phyloP scores from a whole-genome alignment of 2,113 vertebrate species.

The Euleptes europaea region DNA sequence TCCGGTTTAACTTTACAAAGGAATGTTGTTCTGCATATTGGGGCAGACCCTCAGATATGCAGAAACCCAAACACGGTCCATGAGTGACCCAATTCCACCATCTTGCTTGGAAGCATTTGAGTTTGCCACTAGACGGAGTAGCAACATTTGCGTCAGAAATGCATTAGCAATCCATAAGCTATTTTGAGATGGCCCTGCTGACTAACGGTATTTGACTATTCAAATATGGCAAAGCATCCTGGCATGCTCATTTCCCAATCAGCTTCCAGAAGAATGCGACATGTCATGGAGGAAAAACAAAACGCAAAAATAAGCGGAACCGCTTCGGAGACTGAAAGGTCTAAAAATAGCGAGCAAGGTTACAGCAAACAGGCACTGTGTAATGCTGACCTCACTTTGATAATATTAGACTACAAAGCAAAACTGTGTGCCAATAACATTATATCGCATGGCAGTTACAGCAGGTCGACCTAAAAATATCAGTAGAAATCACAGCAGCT shows the following conservation, averaged over 20 bases:
- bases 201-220: conserved; percentile 4
- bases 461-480: background rate
- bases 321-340: conserved; percentile 8
- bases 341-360: conserved; percentile 16
- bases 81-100: too few species aligned
- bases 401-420: background rate
- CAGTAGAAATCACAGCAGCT: too few species aligned
- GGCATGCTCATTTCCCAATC: conserved; percentile 19
- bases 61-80: too few species aligned
- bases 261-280: conserved; percentile 35
- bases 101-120: too few species aligned
- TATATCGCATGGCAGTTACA: background rate
- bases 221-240: background rate
- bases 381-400: background rate
- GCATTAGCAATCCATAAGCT: background rate
- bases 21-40: too few species aligned
- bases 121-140: too few species aligned
- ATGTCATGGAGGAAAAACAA: background rate
- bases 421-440: background rate
- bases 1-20: too few species aligned
- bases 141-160: background rate
- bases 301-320: conserved; percentile 14
- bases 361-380: background rate
- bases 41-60: too few species aligned
- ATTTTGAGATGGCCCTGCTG: conserved; percentile 13